Conservation (phyloP, 1,140 invertebrate genomes). For the Brachionus angularis region DNA sequence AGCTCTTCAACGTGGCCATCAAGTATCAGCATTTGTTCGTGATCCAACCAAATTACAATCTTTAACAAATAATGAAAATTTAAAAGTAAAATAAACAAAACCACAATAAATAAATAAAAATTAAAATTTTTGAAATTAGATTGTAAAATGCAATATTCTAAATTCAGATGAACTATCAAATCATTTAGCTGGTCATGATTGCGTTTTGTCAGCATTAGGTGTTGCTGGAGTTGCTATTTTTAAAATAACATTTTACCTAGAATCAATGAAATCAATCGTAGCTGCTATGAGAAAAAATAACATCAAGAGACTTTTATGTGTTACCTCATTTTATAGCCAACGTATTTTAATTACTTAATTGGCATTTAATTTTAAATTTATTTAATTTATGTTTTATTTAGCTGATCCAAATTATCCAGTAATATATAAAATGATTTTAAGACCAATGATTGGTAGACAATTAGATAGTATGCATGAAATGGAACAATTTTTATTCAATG, state of each 20-base stretch:
- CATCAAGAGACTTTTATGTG: constrained; percentile 47
- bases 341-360: not conserved
- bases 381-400: constrained; percentile 10
- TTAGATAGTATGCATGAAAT: constrained; percentile 53
- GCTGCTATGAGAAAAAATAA: constrained; percentile 46
- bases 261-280: constrained; percentile 48
- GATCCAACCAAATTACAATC: constrained; percentile 46
- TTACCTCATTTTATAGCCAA: constrained; percentile 49
- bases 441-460: constrained; percentile 50
- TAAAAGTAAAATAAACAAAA: constrained; percentile 1
- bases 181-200: constrained; percentile 47
- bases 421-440: constrained; percentile 50
- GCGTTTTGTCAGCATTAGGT: constrained; percentile 49
- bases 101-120: not conserved
- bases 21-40: constrained; percentile 52
- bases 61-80: constrained; percentile 8
- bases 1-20: constrained; percentile 50
- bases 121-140: constrained; percentile 10
- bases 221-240: constrained; percentile 43
- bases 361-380: not conserved
- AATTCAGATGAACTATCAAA: constrained; percentile 45
- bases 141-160: constrained; percentile 48
- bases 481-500: constrained; percentile 50
- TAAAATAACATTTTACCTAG: constrained; percentile 48
- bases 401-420: constrained; percentile 48